A percentile compares a stretch with the other conserved stretches of the same genome.
Conservation (phyloP, 2,888 invertebrate species). For the Habrosyne pyritoides region DNA sequence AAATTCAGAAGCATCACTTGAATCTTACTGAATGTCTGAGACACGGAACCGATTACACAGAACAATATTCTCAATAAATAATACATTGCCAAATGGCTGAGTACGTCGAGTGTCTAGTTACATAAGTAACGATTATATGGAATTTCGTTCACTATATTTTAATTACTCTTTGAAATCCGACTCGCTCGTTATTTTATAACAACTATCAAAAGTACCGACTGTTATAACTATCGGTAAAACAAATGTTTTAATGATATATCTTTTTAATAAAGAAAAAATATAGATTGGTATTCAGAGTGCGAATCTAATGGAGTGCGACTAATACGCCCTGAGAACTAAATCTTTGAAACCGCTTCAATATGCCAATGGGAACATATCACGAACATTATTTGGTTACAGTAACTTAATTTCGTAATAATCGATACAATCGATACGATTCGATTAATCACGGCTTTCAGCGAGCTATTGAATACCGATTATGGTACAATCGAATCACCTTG, state of each 20-base stretch:
- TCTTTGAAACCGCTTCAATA: background rate
- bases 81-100: background rate
- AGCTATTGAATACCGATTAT: conserved; percentile 17
- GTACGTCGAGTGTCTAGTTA: background rate
- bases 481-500: conserved; percentile 12
- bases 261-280: background rate
- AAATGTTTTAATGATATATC: background rate
- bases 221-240: background rate
- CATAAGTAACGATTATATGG: background rate
- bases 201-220: background rate
- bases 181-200: conserved; percentile 1
- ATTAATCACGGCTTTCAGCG: conserved; percentile 21
- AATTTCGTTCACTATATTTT: background rate
- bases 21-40: conserved; percentile 5
- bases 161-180: conserved; percentile 1
- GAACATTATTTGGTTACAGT: background rate
- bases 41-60: background rate
- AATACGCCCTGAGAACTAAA: background rate
- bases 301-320: conserved; percentile 3
- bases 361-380: background rate
- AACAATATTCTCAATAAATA: background rate
- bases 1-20: too few species aligned
- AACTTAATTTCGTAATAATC: background rate
- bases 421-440: conserved; percentile 22
- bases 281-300: background rate